Base-by-base conservation (phyloP, 2,888 invertebrate genomes). In the Philopedon plagiatum region DNA sequence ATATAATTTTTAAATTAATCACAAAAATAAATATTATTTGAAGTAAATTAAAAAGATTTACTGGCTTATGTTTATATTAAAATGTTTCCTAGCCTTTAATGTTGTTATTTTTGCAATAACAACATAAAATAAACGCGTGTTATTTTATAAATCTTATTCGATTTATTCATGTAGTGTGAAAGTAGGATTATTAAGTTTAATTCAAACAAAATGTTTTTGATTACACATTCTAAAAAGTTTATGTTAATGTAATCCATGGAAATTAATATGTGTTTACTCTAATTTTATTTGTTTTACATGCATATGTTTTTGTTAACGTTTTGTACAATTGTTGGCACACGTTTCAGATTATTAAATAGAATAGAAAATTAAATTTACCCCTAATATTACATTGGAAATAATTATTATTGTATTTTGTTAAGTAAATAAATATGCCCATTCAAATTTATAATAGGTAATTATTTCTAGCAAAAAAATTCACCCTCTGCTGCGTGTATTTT, bases 281-380 rank as follows among this genome's bases (percentile, higher is more conserved):
- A 77, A 75, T 75, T 74, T 74, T 76, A 77, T 78, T 75, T 77
- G 76, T 76, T 76, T 74, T 73, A 63, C 71, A 71, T 75, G 64
- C 71, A 73, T 76, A 66, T 76, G 77, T 77, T 78, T 71, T 76
- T 77, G 76, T 78, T 75, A 76, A 76, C 72, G 74, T 77, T 76
- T 77, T 75, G 75, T 72, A 67, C 76, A 75, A 76, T 79, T 76
- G 76, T 75, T 75, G 74, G 75, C 77, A 71, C 76, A 77, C 71
- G 76, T 74, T 76, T 76, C 71, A 70, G 76, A 76, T 76, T 76
- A 76, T 77, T 76, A 76, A 74, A 76, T 75, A 66, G 63, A 56
- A 73, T 18, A 65, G 66, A 75, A 75, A 76, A 71, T 75, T 78
- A 75, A 76, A 76, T 76, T 77, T 73, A 72, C 66, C 71, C 68